Evolutionary conservation across 2,797 vertebrate species (phyloP).

Genomic region (Lacerta viridis): DNA sequence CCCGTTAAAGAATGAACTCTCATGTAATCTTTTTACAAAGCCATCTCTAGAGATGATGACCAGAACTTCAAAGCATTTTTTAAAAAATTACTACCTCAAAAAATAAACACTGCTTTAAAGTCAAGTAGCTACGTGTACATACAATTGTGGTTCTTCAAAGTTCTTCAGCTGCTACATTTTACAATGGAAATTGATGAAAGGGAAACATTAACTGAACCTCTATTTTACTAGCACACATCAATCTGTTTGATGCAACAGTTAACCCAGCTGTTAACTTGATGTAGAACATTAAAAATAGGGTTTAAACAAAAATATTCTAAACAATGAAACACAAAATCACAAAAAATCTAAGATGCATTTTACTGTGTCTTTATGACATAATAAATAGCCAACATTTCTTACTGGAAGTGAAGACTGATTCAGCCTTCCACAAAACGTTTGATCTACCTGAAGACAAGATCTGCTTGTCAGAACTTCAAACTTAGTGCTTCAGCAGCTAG

Average conservation of each 20-base stretch:
- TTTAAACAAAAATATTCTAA: conserved; percentile 13
- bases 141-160: conserved; percentile 52
- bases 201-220: conserved; percentile 60
- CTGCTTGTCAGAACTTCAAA: not conserved
- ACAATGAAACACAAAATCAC: not conserved
- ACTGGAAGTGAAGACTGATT: not conserved
- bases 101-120: conserved; percentile 25
- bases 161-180: conserved; percentile 34
- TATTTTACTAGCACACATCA: conserved; percentile 52
- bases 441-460: not conserved
- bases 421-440: conserved; percentile 4
- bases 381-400: not conserved
- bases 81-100: conserved; percentile 13
- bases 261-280: conserved; percentile 53
- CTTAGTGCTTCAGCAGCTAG: not conserved
- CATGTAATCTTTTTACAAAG: conserved; percentile 9
- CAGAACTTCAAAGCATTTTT: not conserved
- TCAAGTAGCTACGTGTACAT: not conserved
- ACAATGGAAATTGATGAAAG: conserved; percentile 61
- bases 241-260: conserved; percentile 46
- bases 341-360: not conserved
- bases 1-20: conserved; percentile 3
- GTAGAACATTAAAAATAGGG: conserved; percentile 46
- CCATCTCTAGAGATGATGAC: not conserved
- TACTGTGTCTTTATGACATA: not conserved